phyloP scores from a whole-genome alignment of 2,888 invertebrate genomes.

The Pantelozetes paolii region DNA sequence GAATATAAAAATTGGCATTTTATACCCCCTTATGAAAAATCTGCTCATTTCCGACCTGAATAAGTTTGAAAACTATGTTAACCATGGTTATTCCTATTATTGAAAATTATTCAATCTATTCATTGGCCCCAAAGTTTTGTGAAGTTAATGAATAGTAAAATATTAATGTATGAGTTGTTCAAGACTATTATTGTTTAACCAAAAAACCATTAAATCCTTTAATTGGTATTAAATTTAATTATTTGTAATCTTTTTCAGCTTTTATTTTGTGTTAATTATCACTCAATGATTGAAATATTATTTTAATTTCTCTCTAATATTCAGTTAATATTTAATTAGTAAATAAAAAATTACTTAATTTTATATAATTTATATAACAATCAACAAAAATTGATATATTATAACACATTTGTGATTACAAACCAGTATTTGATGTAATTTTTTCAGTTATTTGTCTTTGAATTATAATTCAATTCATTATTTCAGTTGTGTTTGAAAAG shows the following conservation, averaged over 20 bases:
- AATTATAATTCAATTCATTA: too few relatives aligned
- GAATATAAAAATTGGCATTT: too few relatives aligned
- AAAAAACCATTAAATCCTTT: slow-evolving; percentile 2
- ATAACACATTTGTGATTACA: not conserved
- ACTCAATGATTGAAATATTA: slow-evolving; percentile 32
- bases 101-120: not conserved
- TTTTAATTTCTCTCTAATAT: not conserved
- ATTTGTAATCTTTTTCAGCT: not conserved
- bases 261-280: not conserved
- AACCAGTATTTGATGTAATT: not conserved
- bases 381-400: not conserved
- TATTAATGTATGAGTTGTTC: slow-evolving; percentile 21
- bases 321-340: not conserved
- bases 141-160: slow-evolving; percentile 11
- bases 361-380: slow-evolving; percentile 15
- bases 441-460: too few relatives aligned
- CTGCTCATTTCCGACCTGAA: too few relatives aligned
- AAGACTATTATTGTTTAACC: not conserved
- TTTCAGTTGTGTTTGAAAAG: too few relatives aligned
- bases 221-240: slow-evolving; percentile 33
- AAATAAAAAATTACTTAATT: not conserved
- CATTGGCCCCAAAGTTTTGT: slow-evolving; percentile 14
- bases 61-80: not conserved
- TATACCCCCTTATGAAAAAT: too few relatives aligned
- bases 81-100: not conserved